phyloP scores from a whole-genome alignment of 2,113 vertebrate species.

The Sclerurus mexicanus region DNA sequence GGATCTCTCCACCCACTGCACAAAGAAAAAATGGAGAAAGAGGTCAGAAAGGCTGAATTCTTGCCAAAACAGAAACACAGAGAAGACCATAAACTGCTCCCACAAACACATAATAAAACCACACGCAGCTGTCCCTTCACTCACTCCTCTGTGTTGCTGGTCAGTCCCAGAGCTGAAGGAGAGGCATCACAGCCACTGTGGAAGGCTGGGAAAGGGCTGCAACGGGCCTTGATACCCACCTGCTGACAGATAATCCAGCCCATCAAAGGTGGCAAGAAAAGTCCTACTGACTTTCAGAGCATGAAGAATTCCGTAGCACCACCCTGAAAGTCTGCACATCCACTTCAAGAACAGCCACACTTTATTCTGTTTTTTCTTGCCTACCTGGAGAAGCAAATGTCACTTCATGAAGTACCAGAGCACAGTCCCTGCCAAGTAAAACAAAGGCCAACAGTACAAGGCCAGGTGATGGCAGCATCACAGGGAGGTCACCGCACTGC shows the following conservation, averaged over 20 bases:
- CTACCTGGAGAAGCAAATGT: not conserved
- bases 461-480: not conserved
- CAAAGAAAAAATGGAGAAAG: constrained; percentile 9
- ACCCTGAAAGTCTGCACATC: not conserved
- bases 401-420: not conserved
- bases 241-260: not conserved
- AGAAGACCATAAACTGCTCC: not conserved
- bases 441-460: not conserved
- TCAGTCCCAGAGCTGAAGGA: not conserved
- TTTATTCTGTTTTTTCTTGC: not conserved
- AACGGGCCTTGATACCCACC: not conserved
- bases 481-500: accelerated
- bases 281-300: not conserved
- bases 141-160: not conserved
- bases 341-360: not conserved
- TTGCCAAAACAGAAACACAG: not conserved
- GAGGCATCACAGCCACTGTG: accelerated
- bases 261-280: not conserved
- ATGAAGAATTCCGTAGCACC: not conserved
- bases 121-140: accelerated
- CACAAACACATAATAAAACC: not conserved
- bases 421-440: not conserved
- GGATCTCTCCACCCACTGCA: constrained; percentile 93
- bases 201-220: not conserved
- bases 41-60: constrained; percentile 33